phyloP scores from a whole-genome alignment of 2,888 invertebrate species.

The Tipula helvola region DNA sequence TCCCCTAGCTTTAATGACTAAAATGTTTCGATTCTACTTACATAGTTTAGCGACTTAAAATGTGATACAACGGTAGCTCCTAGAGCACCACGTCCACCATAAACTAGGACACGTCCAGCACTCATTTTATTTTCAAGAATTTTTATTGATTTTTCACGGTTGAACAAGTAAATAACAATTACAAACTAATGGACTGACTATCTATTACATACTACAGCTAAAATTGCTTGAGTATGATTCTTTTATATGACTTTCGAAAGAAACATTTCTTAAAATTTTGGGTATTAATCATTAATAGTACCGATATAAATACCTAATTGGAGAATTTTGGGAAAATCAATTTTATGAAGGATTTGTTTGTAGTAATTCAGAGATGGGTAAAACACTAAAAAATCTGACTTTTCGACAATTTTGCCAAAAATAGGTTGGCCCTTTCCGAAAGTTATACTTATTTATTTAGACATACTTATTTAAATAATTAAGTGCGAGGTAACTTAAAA shows the following conservation, averaged over 20 bases:
- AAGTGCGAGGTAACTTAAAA: no score
- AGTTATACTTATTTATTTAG: no score
- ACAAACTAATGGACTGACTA: background rate
- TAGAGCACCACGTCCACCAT: slow-evolving; percentile 92
- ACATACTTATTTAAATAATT: no score
- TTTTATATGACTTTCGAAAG: background rate
- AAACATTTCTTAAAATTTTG: background rate
- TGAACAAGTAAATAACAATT: background rate
- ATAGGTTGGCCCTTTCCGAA: no score
- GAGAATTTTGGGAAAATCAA: background rate
- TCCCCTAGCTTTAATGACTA: background rate
- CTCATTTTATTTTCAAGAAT: slow-evolving; percentile 33
- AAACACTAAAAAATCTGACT: no score
- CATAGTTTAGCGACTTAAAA: slow-evolving; percentile 83
- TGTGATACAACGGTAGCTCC: slow-evolving; percentile 78
- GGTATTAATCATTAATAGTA: background rate
- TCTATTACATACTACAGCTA: background rate
- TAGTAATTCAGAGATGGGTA: no score
- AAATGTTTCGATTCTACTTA: slow-evolving; percentile 35
- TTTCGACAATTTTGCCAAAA: no score
- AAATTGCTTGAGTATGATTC: background rate
- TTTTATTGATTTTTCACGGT: background rate
- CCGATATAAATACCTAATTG: background rate
- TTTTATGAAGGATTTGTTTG: no score
- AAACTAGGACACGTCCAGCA: slow-evolving; percentile 68